These are phyloP conservation scores for Tachystola acroxantha DNA, from an alignment of 2,888 invertebrate genomes.

Conservation along the genomic window DNA sequence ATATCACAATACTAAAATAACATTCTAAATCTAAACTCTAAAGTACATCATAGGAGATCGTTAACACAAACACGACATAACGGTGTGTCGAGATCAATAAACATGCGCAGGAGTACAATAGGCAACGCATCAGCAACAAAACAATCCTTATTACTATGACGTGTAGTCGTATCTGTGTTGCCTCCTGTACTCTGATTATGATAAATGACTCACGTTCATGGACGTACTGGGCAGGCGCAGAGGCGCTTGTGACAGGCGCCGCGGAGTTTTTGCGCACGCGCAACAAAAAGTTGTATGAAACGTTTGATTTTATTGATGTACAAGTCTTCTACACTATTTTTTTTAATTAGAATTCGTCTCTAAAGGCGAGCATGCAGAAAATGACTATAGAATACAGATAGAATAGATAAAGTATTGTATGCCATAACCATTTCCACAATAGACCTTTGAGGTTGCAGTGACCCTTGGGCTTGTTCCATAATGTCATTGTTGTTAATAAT, in stretches of 20 bases:
- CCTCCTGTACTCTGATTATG: conserved; percentile 29
- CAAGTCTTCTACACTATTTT: too few species aligned
- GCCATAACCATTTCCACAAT: too few species aligned
- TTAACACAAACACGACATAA: conserved; percentile 1
- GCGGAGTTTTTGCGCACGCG: neutral
- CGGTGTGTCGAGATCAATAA: conserved; percentile 1
- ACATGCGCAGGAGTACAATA: neutral
- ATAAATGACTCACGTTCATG: conserved; percentile 33
- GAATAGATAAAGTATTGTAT: too few species aligned
- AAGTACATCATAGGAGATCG: neutral
- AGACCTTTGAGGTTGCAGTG: too few species aligned
- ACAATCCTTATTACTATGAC: neutral
- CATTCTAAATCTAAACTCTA: too few species aligned
- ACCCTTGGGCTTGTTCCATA: too few species aligned
- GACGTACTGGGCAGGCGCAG: conserved; percentile 1
- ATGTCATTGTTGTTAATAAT: too few species aligned
- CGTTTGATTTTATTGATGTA: neutral
- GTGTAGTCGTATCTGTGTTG: neutral
- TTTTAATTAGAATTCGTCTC: too few species aligned
- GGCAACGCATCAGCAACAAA: too few species aligned
- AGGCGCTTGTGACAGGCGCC: conserved; percentile 5
- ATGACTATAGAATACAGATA: too few species aligned
- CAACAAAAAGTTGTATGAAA: conserved; percentile 1
- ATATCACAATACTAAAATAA: too few species aligned
- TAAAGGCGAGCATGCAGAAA: too few species aligned